Conservation (phyloP, 64 coral and sea anemone species). For the Stylophora pistillata region DNA sequence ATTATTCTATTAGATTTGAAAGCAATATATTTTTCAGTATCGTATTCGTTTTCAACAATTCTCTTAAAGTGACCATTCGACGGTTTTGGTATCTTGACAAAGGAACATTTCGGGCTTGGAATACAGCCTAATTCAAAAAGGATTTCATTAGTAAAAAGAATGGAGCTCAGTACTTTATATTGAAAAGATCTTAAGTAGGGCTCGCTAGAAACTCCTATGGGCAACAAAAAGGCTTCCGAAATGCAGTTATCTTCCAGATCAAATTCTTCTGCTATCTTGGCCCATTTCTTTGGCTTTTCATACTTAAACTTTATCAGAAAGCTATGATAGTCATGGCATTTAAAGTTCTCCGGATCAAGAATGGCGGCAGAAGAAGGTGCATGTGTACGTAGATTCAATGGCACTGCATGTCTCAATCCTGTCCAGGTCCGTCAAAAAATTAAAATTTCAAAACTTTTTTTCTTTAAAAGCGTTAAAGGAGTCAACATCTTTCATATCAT, state of each 20-base stretch:
- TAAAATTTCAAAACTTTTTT: neutral
- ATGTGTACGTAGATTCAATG: neutral
- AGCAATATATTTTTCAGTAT: conserved; percentile 11
- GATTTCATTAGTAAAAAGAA: too few species aligned
- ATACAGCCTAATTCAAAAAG: too few species aligned
- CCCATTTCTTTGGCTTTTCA: too few species aligned
- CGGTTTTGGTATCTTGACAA: too few species aligned
- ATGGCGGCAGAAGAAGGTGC: neutral
- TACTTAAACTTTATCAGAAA: neutral
- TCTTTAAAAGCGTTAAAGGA: neutral
- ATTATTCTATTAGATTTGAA: neutral
- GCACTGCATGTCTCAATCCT: neutral
- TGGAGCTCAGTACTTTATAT: too few species aligned
- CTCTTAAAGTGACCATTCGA: neutral
- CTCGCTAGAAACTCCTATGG: too few species aligned
- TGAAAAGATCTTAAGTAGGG: too few species aligned
- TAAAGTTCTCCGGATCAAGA: neutral
- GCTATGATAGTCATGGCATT: neutral
- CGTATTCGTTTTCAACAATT: neutral
- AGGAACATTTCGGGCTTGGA: too few species aligned
- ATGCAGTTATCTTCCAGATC: too few species aligned
- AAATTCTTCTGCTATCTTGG: too few species aligned
- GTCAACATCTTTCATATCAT: neutral
- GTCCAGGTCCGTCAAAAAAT: neutral
- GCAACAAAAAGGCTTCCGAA: too few species aligned